A percentile compares a stretch with the other conserved stretches of the same genome.
Evolutionary conservation across 2,113 vertebrate genomes (phyloP).

Genomic region (Muntiacus muntjak): DNA sequence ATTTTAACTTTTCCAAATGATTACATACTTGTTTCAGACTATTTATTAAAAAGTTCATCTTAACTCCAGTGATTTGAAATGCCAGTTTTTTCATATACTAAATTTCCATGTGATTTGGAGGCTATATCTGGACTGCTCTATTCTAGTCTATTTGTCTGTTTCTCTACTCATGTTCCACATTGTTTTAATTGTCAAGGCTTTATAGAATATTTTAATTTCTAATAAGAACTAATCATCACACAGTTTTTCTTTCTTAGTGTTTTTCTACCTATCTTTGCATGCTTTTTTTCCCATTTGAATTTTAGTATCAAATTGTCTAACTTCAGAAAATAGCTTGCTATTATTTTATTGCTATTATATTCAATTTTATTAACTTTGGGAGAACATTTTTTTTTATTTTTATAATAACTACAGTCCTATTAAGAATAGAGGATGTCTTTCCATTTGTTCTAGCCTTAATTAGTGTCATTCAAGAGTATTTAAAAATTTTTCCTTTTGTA

Average conservation of each 20-base stretch:
- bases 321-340: background rate
- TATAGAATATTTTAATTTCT: slow-evolving; percentile 19
- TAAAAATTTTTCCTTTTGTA: background rate
- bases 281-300: background rate
- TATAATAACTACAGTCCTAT: background rate
- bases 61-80: background rate
- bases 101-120: background rate
- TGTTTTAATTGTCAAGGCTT: slow-evolving; percentile 8
- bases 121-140: background rate
- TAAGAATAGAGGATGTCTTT: background rate
- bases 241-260: background rate
- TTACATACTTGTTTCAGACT: background rate
- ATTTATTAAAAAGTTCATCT: slow-evolving; percentile 16
- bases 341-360: background rate
- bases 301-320: background rate
- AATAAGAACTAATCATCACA: background rate
- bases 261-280: background rate
- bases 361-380: background rate
- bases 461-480: background rate
- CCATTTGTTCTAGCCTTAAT: background rate
- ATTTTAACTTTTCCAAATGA: slow-evolving; percentile 30
- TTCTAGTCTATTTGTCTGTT: background rate
- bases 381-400: background rate
- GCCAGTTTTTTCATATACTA: background rate
- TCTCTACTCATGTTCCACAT: background rate